Evolutionary conservation across 2,797 vertebrate species (phyloP).

Genomic region (Morelia viridis): DNA sequence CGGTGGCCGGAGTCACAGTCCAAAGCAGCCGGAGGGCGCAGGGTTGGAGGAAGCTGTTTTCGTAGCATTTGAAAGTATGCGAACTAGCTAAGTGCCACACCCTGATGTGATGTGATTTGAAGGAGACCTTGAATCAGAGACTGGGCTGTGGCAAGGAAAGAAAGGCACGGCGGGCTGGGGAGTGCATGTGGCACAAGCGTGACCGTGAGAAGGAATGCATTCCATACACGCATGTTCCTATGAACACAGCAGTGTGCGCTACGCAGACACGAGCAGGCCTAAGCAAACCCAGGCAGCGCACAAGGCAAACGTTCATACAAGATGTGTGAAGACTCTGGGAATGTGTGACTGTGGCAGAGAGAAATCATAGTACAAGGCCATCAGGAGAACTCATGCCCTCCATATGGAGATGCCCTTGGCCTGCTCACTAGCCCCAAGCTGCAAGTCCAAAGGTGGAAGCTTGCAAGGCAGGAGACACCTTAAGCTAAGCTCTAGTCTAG

Average conservation of each 20-base stretch:
- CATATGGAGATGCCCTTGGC: no score
- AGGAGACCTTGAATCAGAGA: not conserved
- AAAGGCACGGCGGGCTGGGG: not conserved
- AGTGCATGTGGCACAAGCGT: not conserved
- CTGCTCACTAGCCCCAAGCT: not conserved
- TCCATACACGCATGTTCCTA: not conserved
- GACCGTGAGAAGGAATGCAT: not conserved
- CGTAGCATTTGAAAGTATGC: not conserved
- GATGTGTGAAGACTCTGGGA: not conserved
- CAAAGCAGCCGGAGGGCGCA: not conserved
- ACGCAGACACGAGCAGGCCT: not conserved
- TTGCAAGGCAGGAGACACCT: not conserved
- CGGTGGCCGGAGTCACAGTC: not conserved
- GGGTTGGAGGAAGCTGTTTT: not conserved
- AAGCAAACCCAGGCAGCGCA: not conserved
- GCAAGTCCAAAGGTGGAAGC: not conserved
- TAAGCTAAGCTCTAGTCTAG: not conserved
- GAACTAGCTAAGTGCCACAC: not conserved
- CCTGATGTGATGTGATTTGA: not conserved
- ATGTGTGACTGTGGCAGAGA: not conserved
- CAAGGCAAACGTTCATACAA: no score
- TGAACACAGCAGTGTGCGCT: no score
- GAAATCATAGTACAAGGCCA: not conserved
- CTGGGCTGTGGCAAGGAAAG: not conserved
- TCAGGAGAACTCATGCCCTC: not conserved